Conservation (phyloP, 2,113 vertebrate genomes). For the Ellobius talpinus region DNA sequence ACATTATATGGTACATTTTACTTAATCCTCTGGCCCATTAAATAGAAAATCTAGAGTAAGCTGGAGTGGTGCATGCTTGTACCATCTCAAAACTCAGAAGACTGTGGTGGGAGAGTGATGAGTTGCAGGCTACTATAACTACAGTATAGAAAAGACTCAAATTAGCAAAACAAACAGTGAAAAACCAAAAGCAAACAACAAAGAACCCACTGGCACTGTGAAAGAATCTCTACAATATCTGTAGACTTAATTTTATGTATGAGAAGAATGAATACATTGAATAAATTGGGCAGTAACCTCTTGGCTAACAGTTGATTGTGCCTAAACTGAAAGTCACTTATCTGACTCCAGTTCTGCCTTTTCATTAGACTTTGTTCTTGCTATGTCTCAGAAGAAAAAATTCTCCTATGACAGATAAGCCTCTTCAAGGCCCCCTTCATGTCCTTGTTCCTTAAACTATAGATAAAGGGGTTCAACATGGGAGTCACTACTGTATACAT, state of each 20-base stretch:
- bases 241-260: not conserved
- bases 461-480: conserved; percentile 52
- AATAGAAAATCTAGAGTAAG: too few species aligned
- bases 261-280: not conserved
- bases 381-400: not conserved
- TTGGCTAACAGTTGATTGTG: not conserved
- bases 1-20: not conserved
- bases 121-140: not conserved
- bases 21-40: not conserved
- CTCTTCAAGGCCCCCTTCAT: conserved; percentile 19
- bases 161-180: not conserved
- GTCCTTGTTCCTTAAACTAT: conserved; percentile 46
- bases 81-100: not conserved
- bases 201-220: not conserved
- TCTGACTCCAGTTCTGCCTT: not conserved
- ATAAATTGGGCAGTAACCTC: not conserved
- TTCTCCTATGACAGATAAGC: not conserved
- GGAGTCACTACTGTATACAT: conserved; percentile 53
- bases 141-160: not conserved
- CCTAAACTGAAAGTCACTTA: not conserved
- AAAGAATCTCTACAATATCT: not conserved
- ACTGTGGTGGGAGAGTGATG: not conserved
- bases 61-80: not conserved
- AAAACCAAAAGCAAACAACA: not conserved
- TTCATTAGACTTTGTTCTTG: not conserved